These are phyloP conservation scores for Colistium nudipinnis DNA, from an alignment of 2,113 vertebrate genomes.

Conservation along the genomic window DNA sequence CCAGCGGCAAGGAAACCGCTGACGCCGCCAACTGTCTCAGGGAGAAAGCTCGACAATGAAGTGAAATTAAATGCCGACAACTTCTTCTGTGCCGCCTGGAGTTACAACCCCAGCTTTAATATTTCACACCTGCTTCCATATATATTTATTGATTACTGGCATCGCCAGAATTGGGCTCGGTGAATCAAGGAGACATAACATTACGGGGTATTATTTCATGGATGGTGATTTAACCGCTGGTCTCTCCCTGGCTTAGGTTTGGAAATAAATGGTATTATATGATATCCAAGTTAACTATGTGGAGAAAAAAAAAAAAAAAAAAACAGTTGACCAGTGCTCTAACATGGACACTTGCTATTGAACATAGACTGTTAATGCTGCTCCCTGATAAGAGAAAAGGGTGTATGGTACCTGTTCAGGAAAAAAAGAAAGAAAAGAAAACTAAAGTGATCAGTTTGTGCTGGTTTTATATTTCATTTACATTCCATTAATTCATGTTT, in stretches of 20 bases:
- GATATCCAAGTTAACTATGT: conserved; percentile 21
- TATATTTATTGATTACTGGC: conserved; percentile 49
- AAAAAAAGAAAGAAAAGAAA: no score
- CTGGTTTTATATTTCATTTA: no score
- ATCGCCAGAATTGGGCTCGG: conserved; percentile 12
- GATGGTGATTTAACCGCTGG: neutral
- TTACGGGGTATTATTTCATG: conserved; percentile 17
- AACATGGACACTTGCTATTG: no score
- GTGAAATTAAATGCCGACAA: conserved; percentile 78
- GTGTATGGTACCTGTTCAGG: no score
- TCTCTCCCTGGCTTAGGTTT: neutral
- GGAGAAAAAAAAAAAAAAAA: neutral
- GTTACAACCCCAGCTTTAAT: conserved; percentile 57
- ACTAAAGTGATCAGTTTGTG: no score
- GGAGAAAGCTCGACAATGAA: conserved; percentile 80
- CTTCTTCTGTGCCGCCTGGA: conserved; percentile 62
- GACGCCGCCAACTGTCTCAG: conserved; percentile 74
- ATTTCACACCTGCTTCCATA: conserved; percentile 54
- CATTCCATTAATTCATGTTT: no score
- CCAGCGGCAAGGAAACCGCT: conserved; percentile 77
- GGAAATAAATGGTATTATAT: conserved; percentile 8
- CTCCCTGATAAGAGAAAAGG: no score
- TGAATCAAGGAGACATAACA: conserved; percentile 20
- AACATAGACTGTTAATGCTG: no score
- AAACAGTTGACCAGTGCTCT: no score